phyloP scores from a whole-genome alignment of 1,140 invertebrate species.

The Trachymyrmex septentrionalis region DNA sequence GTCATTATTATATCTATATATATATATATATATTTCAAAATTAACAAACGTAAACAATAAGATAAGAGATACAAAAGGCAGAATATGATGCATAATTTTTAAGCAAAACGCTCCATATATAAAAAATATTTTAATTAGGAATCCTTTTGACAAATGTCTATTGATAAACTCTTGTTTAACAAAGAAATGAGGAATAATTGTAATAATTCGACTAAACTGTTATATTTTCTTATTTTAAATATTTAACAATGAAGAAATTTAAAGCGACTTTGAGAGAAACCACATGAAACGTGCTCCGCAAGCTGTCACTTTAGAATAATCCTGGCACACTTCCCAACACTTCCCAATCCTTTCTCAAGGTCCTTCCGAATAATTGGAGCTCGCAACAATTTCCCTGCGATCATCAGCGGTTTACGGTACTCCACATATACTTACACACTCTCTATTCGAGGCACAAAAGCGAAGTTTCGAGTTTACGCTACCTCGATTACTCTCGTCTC shows the following conservation, averaged over 20 bases:
- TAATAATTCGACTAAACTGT: not conserved
- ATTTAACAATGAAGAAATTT: not conserved
- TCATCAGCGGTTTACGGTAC: not conserved
- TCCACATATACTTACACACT: not conserved
- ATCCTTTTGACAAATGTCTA: not conserved
- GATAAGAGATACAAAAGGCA: not conserved
- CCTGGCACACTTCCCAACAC: slow-evolving; percentile 12
- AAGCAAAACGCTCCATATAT: not conserved
- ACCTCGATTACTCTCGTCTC: not conserved
- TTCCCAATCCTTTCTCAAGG: not conserved
- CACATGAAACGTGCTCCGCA: not conserved
- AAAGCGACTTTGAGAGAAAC: not conserved
- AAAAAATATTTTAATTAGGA: not conserved
- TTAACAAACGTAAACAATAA: not conserved
- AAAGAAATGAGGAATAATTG: not conserved
- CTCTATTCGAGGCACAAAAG: not conserved
- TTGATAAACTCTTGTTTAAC: not conserved
- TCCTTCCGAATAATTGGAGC: not conserved
- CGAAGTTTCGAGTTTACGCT: not conserved
- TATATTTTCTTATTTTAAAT: not conserved
- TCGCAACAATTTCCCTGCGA: slow-evolving; percentile 1
- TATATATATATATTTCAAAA: no score
- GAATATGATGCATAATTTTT: not conserved
- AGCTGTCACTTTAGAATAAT: slow-evolving; percentile 15
- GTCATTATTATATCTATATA: no score